These are phyloP conservation scores for Rhizomys pruinosus DNA, from an alignment of 2,113 vertebrate genomes.

Conservation along the genomic window DNA sequence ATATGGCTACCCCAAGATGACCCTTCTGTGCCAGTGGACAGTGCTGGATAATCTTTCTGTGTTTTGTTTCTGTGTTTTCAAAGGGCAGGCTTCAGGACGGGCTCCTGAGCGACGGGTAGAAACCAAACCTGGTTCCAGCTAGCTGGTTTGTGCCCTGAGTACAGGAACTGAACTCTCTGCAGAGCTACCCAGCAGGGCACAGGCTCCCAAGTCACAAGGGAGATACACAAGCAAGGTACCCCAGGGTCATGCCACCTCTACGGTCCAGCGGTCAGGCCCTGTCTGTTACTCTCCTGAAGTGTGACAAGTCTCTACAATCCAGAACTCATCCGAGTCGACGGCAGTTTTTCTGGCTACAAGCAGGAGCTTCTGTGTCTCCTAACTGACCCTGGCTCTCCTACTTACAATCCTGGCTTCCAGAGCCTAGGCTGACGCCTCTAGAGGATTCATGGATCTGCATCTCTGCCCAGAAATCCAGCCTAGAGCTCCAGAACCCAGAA, in stretches of 20 bases:
- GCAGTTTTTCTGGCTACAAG: neutral
- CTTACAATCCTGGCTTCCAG: neutral
- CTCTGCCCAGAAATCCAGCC: neutral
- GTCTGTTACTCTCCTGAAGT: neutral
- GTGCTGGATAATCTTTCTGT: neutral
- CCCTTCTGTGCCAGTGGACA: neutral
- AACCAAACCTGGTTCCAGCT: neutral
- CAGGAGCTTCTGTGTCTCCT: neutral
- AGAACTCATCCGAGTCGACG: neutral
- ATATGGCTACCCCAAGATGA: fast-evolving
- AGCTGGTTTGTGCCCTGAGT: neutral
- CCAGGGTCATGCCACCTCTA: neutral
- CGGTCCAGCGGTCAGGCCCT: fast-evolving
- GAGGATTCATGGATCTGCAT: neutral
- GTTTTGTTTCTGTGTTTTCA: neutral
- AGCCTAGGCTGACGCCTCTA: neutral
- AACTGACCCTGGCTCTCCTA: neutral
- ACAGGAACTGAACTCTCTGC: neutral
- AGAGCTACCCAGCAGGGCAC: fast-evolving
- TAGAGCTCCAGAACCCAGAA: neutral
- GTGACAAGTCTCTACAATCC: neutral
- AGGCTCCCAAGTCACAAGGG: fast-evolving
- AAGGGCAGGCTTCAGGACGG: neutral
- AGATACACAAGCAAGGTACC: neutral
- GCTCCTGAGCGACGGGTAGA: neutral